Conservation (phyloP, 2,888 invertebrate genomes). For the Elgonia sp. region DNA sequence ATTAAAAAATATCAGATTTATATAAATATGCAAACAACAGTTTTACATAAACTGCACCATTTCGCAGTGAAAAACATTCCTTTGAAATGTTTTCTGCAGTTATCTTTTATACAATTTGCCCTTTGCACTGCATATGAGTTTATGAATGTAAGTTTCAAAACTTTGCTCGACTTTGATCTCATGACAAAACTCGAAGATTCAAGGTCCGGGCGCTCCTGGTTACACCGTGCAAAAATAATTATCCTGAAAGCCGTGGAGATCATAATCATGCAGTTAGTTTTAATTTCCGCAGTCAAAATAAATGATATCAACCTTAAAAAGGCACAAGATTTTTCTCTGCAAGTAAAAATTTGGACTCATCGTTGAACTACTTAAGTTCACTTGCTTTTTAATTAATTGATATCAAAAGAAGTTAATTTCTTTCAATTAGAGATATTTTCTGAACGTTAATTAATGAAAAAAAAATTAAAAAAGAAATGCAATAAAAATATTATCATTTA, state of each 20-base stretch:
- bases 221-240: conserved; percentile 35
- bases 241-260: conserved; percentile 39
- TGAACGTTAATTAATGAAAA: neutral
- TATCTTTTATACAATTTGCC: conserved; percentile 22
- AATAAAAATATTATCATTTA: too few relatives aligned
- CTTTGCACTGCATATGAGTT: conserved; percentile 3
- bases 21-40: too few relatives aligned
- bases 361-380: neutral
- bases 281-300: conserved; percentile 43
- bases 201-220: conserved; percentile 17
- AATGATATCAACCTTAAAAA: conserved; percentile 27
- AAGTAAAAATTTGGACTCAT: conserved; percentile 6
- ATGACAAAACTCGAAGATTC: conserved; percentile 26
- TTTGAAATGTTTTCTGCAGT: neutral
- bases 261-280: conserved; percentile 48
- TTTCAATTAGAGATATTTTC: conserved; percentile 21
- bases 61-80: neutral
- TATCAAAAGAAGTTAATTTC: neutral
- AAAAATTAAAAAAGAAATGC: conserved; percentile 80
- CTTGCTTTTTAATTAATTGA: conserved; percentile 36
- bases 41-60: too few relatives aligned
- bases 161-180: conserved; percentile 33
- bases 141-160: conserved; percentile 19
- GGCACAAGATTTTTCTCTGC: neutral
- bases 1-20: too few relatives aligned